These are phyloP conservation scores for Heliconius melpomene DNA, from an alignment of 1,140 invertebrate genomes.

Conservation along the genomic window DNA sequence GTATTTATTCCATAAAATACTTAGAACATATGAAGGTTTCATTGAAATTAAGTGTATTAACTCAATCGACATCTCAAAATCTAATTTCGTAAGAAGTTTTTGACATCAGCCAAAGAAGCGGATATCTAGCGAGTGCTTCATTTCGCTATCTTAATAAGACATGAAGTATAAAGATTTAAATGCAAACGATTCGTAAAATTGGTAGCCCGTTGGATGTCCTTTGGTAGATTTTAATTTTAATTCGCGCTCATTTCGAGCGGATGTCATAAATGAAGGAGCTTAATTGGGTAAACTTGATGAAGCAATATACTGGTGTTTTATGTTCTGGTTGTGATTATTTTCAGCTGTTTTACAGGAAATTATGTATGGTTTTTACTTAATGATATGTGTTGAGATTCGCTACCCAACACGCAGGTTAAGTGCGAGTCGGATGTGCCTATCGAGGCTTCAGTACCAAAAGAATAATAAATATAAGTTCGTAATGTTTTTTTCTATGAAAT, in stretches of 20 bases:
- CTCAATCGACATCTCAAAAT: neutral
- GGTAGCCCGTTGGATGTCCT: neutral
- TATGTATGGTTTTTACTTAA: neutral
- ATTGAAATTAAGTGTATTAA: too few species aligned
- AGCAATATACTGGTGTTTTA: neutral
- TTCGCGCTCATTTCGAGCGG: neutral
- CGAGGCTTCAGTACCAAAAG: too few species aligned
- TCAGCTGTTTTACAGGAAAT: neutral
- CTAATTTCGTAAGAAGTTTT: neutral
- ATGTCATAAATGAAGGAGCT: neutral
- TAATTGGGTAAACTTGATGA: neutral
- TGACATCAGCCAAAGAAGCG: slow-evolving; percentile 9
- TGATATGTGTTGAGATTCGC: neutral
- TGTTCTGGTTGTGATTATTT: neutral
- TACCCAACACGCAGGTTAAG: too few species aligned
- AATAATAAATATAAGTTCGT: too few species aligned
- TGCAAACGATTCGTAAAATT: slow-evolving; percentile 16
- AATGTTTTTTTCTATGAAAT: too few species aligned
- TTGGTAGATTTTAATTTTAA: slow-evolving; percentile 11
- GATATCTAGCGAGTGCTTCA: slow-evolving; percentile 3
- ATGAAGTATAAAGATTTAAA: slow-evolving; percentile 19
- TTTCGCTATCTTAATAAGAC: slow-evolving; percentile 13
- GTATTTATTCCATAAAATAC: too few species aligned
- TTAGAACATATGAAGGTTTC: too few species aligned
- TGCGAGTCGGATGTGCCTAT: too few species aligned